phyloP scores from a whole-genome alignment of 2,113 vertebrate species.

The Catharus bicknelli region DNA sequence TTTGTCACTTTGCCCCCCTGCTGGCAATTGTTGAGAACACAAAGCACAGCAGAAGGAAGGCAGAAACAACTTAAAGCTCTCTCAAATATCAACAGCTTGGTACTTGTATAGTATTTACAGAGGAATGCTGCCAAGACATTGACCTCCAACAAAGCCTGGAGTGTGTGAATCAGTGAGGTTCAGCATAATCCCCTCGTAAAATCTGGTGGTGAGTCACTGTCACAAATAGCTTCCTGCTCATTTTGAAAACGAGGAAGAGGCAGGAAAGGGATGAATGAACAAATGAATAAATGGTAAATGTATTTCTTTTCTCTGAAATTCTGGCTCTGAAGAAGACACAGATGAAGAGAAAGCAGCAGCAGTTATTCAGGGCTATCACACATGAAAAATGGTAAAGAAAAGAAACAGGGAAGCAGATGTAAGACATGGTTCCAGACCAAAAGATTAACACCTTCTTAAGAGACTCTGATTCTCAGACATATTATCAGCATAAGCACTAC shows the following conservation, averaged over 20 bases:
- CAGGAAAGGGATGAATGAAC: slow-evolving; percentile 18
- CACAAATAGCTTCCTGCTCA: neutral
- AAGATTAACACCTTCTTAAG: neutral
- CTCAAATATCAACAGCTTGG: neutral
- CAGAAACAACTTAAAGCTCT: neutral
- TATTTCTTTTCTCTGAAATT: neutral
- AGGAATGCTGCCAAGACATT: slow-evolving; percentile 20
- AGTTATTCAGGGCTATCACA: neutral
- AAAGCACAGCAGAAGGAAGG: neutral
- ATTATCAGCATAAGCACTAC: neutral
- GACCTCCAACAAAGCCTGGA: neutral
- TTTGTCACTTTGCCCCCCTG: neutral
- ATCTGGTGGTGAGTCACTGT: slow-evolving; percentile 23
- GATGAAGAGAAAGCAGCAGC: neutral
- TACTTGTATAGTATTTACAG: neutral
- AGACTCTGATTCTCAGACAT: neutral
- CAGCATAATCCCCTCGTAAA: slow-evolving; percentile 15
- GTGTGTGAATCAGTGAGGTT: slow-evolving; percentile 16
- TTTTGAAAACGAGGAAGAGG: neutral
- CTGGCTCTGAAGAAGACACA: neutral
- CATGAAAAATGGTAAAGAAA: neutral
- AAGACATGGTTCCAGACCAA: neutral
- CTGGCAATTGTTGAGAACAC: neutral
- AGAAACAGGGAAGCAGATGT: neutral
- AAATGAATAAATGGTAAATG: neutral